These are phyloP conservation scores for Camponotus floridanus DNA, from an alignment of 1,140 invertebrate genomes.

Conservation along the genomic window DNA sequence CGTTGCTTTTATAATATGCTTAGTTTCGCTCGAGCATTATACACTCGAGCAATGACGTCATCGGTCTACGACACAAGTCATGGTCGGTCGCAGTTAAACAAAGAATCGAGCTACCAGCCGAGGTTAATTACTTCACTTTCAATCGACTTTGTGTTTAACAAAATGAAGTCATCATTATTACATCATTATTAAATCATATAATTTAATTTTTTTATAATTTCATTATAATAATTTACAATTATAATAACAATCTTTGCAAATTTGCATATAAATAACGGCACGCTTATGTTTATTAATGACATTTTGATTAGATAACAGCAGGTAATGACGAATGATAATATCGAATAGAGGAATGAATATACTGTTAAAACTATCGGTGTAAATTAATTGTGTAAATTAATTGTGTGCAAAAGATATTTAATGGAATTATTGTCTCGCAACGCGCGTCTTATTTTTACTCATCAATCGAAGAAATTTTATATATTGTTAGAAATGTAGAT, in stretches of 20 bases:
- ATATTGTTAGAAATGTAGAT: conserved; percentile 5
- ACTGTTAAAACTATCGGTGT: neutral
- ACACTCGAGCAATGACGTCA: conserved; percentile 52
- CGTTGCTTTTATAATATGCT: neutral
- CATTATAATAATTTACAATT: neutral
- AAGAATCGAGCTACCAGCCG: conserved; percentile 43
- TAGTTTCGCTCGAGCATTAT: neutral
- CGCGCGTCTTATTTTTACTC: neutral
- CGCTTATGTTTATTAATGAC: conserved; percentile 4
- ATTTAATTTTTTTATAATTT: conserved; percentile 4
- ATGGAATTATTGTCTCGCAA: neutral
- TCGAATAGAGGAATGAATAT: neutral
- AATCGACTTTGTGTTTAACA: conserved; percentile 39
- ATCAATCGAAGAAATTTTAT: conserved; percentile 1
- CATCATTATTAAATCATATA: conserved; percentile 16
- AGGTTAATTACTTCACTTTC: conserved; percentile 49
- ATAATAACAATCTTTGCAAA: neutral
- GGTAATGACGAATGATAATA: neutral
- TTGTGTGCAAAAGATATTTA: neutral
- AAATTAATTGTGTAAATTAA: no score
- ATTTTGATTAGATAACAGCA: neutral
- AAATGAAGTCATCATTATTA: conserved; percentile 21
- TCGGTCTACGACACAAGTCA: conserved; percentile 43
- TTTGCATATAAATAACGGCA: neutral
- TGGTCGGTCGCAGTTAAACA: conserved; percentile 57